Conservation (phyloP, 2,888 invertebrate species). For the Philhelius pedissequus region DNA sequence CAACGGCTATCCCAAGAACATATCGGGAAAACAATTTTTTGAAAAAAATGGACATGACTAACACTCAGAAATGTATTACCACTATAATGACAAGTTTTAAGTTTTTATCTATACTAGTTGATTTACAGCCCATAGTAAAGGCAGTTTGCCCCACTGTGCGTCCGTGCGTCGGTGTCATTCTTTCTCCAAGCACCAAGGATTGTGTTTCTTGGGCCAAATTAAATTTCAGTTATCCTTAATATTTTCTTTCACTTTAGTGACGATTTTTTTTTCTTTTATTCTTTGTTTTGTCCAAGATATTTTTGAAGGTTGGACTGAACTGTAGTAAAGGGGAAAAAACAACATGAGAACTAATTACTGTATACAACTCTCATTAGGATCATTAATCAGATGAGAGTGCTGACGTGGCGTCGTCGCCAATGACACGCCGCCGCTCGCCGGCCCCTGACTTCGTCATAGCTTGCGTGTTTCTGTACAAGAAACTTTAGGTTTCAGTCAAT, state of each 20-base stretch:
- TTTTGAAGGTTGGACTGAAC: neutral
- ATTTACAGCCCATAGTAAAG: no score
- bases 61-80: no score
- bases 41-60: no score
- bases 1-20: no score
- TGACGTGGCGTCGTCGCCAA: neutral
- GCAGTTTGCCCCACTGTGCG: no score
- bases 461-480: slow-evolving; percentile 3
- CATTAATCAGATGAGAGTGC: slow-evolving; percentile 61
- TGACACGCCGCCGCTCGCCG: neutral
- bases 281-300: neutral
- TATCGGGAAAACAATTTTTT: no score
- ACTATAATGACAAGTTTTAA: no score
- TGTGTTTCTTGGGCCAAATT: slow-evolving; percentile 21
- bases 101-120: no score
- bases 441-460: neutral
- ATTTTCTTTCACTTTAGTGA: neutral
- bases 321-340: neutral
- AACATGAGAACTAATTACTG: slow-evolving; percentile 53
- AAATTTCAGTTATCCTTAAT: slow-evolving; percentile 25
- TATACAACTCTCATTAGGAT: slow-evolving; percentile 49
- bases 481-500: slow-evolving; percentile 14
- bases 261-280: neutral
- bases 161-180: neutral
- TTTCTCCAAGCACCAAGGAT: neutral